Conservation (phyloP, 2,113 vertebrate species). For the Agelaius tricolor region DNA sequence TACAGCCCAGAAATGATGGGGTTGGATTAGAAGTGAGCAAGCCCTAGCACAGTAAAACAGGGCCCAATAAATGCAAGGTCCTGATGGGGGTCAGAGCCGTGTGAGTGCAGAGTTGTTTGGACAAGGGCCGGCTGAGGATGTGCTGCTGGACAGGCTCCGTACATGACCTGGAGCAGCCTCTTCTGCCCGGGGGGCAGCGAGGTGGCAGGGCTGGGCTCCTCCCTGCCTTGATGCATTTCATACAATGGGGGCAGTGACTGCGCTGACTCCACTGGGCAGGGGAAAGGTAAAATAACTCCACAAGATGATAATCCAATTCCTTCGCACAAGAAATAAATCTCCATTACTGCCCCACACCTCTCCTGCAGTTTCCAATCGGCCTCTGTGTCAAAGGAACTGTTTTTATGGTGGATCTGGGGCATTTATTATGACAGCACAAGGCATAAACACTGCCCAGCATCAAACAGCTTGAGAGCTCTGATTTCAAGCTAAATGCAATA, state of each 20-base stretch:
- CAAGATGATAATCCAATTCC: background rate
- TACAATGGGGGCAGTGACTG: background rate
- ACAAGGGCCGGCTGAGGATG: background rate
- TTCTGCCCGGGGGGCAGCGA: background rate
- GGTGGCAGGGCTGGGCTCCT: background rate
- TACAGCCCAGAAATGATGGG: background rate
- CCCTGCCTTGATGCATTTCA: background rate
- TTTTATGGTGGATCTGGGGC: constrained; percentile 28
- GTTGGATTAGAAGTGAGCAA: background rate
- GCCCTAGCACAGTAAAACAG: background rate
- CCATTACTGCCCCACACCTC: background rate
- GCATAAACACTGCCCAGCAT: background rate
- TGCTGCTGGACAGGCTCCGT: background rate
- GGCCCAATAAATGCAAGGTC: background rate
- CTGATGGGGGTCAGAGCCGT: background rate
- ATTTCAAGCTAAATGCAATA: constrained; percentile 23
- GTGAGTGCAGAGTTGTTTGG: background rate
- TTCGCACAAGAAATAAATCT: background rate
- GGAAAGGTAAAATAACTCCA: constrained; percentile 19
- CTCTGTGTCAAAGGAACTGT: background rate
- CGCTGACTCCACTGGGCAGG: background rate
- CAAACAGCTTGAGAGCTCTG: background rate
- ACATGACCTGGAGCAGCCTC: background rate
- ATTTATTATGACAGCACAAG: background rate
- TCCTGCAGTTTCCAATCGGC: background rate